Evolutionary conservation across 2,888 invertebrate genomes (phyloP).

Genomic region (Drosophila pseudotakahashii): DNA sequence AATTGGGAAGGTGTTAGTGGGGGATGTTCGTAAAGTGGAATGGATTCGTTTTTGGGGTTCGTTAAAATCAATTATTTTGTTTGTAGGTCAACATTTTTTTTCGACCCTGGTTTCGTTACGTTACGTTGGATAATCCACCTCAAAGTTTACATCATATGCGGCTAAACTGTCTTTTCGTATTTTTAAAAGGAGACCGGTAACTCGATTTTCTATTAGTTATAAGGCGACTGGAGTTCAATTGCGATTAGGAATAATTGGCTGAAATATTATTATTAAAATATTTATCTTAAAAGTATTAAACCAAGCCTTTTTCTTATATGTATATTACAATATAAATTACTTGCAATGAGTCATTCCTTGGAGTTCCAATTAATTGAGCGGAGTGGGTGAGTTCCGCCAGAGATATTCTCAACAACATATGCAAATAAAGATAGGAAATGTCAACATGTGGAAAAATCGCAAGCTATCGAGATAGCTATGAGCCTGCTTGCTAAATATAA

Average conservation of each 20-base stretch:
- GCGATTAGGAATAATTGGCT: not conserved
- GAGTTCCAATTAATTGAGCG: too few relatives aligned
- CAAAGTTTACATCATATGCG: conserved; percentile 1
- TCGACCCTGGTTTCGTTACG: not conserved
- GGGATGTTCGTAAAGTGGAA: not conserved
- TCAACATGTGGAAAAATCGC: too few relatives aligned
- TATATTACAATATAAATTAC: not conserved
- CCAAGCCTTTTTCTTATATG: not conserved
- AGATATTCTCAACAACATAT: not conserved
- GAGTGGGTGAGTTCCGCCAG: not conserved
- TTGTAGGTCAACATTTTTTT: conserved; percentile 1
- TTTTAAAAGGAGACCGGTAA: not conserved
- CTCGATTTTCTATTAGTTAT: too few relatives aligned
- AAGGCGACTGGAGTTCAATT: too few relatives aligned
- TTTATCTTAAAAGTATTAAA: not conserved
- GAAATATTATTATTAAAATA: not conserved
- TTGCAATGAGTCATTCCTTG: not conserved
- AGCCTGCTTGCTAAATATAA: not conserved
- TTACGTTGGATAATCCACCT: not conserved
- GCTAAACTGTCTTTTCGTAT: not conserved
- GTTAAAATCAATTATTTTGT: conserved; percentile 5
- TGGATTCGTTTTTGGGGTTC: not conserved
- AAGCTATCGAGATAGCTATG: too few relatives aligned
- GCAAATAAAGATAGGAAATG: too few relatives aligned
- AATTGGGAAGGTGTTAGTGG: not conserved